phyloP scores from a whole-genome alignment of 2,888 invertebrate genomes.

The Diarsia dahlii region DNA sequence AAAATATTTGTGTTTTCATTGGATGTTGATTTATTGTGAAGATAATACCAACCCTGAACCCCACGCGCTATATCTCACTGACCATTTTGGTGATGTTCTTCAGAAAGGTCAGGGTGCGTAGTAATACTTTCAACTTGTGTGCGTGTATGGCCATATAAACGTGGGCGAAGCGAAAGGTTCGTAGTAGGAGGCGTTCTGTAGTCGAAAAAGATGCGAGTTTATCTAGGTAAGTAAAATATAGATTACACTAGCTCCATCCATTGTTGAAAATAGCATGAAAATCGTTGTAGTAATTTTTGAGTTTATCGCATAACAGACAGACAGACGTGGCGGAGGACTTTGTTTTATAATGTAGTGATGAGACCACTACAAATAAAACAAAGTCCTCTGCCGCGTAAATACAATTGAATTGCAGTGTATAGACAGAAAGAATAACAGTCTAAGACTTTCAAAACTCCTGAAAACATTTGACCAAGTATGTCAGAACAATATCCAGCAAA shows the following conservation, averaged over 20 bases:
- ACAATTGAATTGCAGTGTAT: too few species aligned
- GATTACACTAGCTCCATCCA: too few species aligned
- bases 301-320: too few species aligned
- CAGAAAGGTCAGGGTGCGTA: background rate
- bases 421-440: background rate
- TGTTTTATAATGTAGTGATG: background rate
- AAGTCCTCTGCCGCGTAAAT: too few species aligned
- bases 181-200: too few species aligned
- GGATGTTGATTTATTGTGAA: background rate
- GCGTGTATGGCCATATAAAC: background rate
- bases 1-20: background rate
- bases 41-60: too few species aligned
- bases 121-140: background rate
- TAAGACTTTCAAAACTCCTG: background rate
- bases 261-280: too few species aligned
- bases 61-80: background rate
- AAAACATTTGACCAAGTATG: background rate
- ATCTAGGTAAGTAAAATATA: background rate
- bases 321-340: too few species aligned
- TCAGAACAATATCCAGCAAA: slow-evolving; percentile 29
- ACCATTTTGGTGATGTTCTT: background rate
- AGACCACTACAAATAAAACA: too few species aligned
- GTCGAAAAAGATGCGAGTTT: background rate
- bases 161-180: background rate
- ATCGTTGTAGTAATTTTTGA: too few species aligned